Evolutionary conservation across 2,888 invertebrate species (phyloP).

Genomic region (Dioctria rufipes): DNA sequence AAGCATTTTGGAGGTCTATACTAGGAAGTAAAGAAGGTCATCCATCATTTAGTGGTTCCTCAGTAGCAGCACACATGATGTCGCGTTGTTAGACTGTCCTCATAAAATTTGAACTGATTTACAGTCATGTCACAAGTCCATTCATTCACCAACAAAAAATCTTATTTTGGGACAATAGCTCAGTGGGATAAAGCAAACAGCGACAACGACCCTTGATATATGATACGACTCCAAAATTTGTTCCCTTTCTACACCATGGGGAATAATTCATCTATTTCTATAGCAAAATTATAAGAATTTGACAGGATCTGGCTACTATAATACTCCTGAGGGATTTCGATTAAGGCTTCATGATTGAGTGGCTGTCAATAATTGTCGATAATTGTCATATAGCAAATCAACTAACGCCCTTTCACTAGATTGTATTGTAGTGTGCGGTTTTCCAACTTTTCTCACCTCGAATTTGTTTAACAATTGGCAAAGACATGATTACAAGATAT

Average conservation of each 20-base stretch:
- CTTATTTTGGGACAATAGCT: constrained; percentile 30
- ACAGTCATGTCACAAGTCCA: constrained; percentile 42
- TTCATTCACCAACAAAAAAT: not conserved
- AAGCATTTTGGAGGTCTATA: constrained; percentile 16
- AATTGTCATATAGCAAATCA: not conserved
- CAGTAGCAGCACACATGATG: constrained; percentile 28
- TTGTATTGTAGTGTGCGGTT: not conserved
- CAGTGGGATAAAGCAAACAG: constrained; percentile 35
- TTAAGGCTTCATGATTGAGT: not conserved
- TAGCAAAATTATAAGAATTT: not conserved
- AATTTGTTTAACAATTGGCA: constrained; percentile 32
- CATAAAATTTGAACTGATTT: constrained; percentile 39
- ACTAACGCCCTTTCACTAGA: not conserved
- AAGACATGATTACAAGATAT: not conserved
- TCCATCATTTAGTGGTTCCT: constrained; percentile 33
- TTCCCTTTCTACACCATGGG: constrained; percentile 20
- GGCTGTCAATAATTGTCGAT: not conserved
- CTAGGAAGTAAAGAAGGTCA: constrained; percentile 47
- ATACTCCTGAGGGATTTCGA: not conserved
- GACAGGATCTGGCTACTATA: not conserved
- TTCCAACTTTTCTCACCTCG: constrained; percentile 23
- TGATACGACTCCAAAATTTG: constrained; percentile 14
- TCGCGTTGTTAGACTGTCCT: constrained; percentile 35
- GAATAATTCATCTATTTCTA: constrained; percentile 44
- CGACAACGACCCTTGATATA: constrained; percentile 27